Percentiles rank a stretch among this genome's conserved stretches.
Evolutionary conservation across 2,888 invertebrate species (phyloP).

Genomic region (Drosophila robusta): DNA sequence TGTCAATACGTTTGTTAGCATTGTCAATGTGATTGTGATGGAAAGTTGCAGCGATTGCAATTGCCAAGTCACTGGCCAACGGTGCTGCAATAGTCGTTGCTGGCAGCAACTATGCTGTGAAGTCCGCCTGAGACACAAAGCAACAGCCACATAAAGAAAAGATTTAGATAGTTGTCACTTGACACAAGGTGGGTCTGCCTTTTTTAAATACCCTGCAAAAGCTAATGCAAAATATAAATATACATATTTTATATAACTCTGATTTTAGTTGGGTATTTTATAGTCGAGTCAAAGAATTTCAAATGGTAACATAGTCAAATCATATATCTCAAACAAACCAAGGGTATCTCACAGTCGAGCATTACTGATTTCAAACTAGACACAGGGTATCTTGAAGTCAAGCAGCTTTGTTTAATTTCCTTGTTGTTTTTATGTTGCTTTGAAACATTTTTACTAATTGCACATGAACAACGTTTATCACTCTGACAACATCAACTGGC

Average conservation of each 20-base stretch:
- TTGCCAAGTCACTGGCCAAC: slow-evolving; percentile 30
- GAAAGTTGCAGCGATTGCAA: slow-evolving; percentile 59
- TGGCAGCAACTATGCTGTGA: slow-evolving; percentile 11
- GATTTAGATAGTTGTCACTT: slow-evolving; percentile 29
- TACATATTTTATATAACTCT: too few species aligned
- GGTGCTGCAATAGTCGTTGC: slow-evolving; percentile 9
- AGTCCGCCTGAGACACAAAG: slow-evolving; percentile 31
- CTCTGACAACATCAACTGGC: slow-evolving; percentile 61
- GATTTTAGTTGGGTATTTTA: too few species aligned
- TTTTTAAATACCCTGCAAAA: slow-evolving; percentile 3
- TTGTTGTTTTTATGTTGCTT: slow-evolving; percentile 25
- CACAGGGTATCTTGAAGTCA: slow-evolving; percentile 25
- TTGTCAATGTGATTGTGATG: slow-evolving; percentile 58
- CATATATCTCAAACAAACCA: background rate
- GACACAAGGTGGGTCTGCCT: slow-evolving; percentile 1
- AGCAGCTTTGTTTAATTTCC: background rate
- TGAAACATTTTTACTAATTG: slow-evolving; percentile 78
- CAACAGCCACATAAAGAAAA: slow-evolving; percentile 3
- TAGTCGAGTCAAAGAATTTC: too few species aligned
- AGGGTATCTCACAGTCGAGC: background rate
- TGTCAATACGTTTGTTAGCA: slow-evolving; percentile 67
- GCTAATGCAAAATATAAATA: too few species aligned
- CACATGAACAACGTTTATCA: slow-evolving; percentile 80
- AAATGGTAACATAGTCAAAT: too few species aligned
- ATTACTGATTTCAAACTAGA: too few species aligned